phyloP scores from a whole-genome alignment of 2,888 invertebrate genomes.

The Cryptophagus acutangulus region DNA sequence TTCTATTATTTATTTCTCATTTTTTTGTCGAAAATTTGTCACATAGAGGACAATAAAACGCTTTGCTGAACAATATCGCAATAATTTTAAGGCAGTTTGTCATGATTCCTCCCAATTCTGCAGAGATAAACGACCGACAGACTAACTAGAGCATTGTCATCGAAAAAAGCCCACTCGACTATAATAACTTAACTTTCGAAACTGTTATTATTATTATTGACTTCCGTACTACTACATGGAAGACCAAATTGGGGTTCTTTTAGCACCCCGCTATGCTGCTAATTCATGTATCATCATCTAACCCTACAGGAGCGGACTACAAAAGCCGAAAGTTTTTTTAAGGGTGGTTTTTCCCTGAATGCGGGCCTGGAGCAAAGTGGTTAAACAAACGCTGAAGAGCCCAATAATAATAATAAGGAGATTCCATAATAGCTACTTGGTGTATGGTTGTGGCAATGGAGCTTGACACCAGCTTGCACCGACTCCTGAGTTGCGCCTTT shows the following conservation, averaged over 20 bases:
- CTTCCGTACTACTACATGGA: constrained; percentile 20
- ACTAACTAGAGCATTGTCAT: constrained; percentile 36
- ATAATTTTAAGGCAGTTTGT: constrained; percentile 26
- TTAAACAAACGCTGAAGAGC: constrained; percentile 2
- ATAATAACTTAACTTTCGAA: constrained; percentile 23
- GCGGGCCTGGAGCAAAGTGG: neutral
- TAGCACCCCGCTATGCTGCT: constrained; percentile 18
- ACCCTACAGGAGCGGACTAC: no score
- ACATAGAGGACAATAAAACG: constrained; percentile 16
- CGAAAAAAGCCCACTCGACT: constrained; percentile 8
- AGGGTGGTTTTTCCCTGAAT: neutral
- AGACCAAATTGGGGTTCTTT: constrained; percentile 19
- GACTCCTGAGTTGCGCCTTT: no score
- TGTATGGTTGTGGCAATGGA: constrained; percentile 31
- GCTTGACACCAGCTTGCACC: constrained; percentile 41
- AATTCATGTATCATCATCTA: constrained; percentile 24
- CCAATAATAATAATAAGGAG: constrained; percentile 22
- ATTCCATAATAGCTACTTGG: constrained; percentile 38
- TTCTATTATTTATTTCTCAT: no score
- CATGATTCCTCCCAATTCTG: constrained; percentile 23
- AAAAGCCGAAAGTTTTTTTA: no score
- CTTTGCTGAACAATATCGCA: constrained; percentile 15
- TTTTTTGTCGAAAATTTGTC: no score
- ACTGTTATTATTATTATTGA: constrained; percentile 28
- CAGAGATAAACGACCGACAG: constrained; percentile 35